Base-by-base conservation (phyloP, 2,113 vertebrate genomes). In the Scatophagus argus region DNA sequence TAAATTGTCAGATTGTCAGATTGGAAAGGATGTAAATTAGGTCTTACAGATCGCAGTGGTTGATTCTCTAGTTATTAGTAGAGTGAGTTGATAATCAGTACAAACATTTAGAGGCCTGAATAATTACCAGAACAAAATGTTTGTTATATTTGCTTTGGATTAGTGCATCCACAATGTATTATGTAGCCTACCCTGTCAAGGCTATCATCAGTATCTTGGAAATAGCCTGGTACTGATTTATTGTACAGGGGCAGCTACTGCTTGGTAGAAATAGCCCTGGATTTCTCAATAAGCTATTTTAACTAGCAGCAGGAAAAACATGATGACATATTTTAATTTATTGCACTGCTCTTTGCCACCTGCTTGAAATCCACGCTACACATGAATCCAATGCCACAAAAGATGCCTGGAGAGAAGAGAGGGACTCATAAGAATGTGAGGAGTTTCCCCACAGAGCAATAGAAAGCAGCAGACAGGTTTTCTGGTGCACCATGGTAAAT, bases 401-500 rank as follows among this genome's bases (percentile, higher is more conserved):
- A 3, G 74, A 72, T 72, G 47, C 49, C 41, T 0, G 4, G 69
- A 23, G 60, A 69, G 9, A 47, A 14, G 5, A 34, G 13, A 32
- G 21, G 14, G 13, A 23, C 21, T 49, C 11, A 38, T 13, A 29
- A 54, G 55, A 81, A 31, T 25, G 29, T 43, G 11, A 46, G n/a
- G 1, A 6, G 9, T 31, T 74, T 3, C 12, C 44, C 16, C 16
- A 36, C 19, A 55, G 55, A 54, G 31, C 10, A 6, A 49, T 6
- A 34, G 39, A 66, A 36, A 29, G 58, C 47, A 25, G 5, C 13
- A 0, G 3, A 34, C 21, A 5, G 29, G 46, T 36, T 73, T 61
- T 41, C 46, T 64, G 39, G 4, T 49, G 14, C 29, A 73, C 74
- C 39, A 61, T 52, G 25, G 79, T 32, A 21, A 73, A 51, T 17